Evolutionary conservation across 2,797 vertebrate genomes (phyloP).

Genomic region (Remorina albescens): DNA sequence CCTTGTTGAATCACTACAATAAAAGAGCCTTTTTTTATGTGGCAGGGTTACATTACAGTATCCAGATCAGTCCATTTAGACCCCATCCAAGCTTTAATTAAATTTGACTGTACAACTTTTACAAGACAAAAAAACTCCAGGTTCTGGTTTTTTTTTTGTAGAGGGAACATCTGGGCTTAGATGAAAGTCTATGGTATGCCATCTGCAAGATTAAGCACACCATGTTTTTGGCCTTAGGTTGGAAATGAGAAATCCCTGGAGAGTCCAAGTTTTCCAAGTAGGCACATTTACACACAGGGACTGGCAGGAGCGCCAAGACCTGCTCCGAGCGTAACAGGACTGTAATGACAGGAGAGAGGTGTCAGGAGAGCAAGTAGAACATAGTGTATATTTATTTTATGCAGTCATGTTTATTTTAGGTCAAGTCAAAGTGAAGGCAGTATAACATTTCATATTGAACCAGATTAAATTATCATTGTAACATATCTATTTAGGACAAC

Average conservation of each 20-base stretch:
- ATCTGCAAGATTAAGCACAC: slow-evolving; percentile 72
- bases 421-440: slow-evolving; percentile 15
- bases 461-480: background rate
- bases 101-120: slow-evolving; percentile 24
- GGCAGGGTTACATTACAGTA: background rate
- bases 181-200: slow-evolving; percentile 71
- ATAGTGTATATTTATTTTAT: background rate
- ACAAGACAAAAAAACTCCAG: slow-evolving; percentile 11
- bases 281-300: slow-evolving; percentile 45
- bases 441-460: background rate
- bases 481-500: background rate
- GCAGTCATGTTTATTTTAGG: slow-evolving; percentile 13
- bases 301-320: slow-evolving; percentile 51
- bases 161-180: slow-evolving; percentile 78
- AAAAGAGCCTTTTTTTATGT: background rate
- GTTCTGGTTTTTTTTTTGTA: slow-evolving; percentile 61
- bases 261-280: slow-evolving; percentile 58
- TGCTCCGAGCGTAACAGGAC: slow-evolving; percentile 29
- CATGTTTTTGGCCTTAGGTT: slow-evolving; percentile 64
- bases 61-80: slow-evolving; percentile 13
- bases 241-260: slow-evolving; percentile 67
- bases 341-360: slow-evolving; percentile 9
- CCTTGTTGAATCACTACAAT: background rate
- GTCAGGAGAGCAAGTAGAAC: background rate
- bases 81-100: slow-evolving; percentile 4